Conservation (phyloP, 2,113 vertebrate genomes). For the Rafetus swinhoei region DNA sequence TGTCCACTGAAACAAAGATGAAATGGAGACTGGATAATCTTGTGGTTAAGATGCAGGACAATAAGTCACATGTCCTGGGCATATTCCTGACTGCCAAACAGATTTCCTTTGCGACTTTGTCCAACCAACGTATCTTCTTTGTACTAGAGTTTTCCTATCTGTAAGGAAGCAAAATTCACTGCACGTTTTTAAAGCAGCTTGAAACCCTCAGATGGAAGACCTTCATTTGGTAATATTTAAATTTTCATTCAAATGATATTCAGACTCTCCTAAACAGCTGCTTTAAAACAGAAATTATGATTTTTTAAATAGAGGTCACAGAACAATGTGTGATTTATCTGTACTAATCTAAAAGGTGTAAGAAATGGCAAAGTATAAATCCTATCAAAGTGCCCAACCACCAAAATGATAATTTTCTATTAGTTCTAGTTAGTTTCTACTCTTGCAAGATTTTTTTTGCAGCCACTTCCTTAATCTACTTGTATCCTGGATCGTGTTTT, state of each 20-base stretch:
- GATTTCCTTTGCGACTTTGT: not conserved
- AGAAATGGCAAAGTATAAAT: not conserved
- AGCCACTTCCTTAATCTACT: too few relatives aligned
- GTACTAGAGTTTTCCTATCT: not conserved
- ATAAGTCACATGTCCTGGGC: not conserved
- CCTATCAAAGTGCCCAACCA: not conserved
- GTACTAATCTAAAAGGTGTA: not conserved
- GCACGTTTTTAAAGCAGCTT: not conserved
- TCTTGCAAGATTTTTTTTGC: not conserved
- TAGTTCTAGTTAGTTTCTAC: not conserved
- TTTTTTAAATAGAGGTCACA: not conserved
- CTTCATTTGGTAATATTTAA: not conserved
- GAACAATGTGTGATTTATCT: not conserved
- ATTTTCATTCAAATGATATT: not conserved
- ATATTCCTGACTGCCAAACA: not conserved
- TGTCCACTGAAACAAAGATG: slow-evolving; percentile 10
- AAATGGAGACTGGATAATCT: not conserved
- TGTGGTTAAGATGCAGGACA: not conserved
- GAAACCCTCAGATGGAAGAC: not conserved
- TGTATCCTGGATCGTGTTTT: not conserved
- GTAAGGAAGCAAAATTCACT: not conserved
- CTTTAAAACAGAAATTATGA: not conserved
- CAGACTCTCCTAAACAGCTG: not conserved
- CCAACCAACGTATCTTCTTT: not conserved
- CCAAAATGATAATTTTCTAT: not conserved